These are phyloP conservation scores for Hirtodrosophila duncani DNA, from an alignment of 2,888 invertebrate species.

Conservation along the genomic window DNA sequence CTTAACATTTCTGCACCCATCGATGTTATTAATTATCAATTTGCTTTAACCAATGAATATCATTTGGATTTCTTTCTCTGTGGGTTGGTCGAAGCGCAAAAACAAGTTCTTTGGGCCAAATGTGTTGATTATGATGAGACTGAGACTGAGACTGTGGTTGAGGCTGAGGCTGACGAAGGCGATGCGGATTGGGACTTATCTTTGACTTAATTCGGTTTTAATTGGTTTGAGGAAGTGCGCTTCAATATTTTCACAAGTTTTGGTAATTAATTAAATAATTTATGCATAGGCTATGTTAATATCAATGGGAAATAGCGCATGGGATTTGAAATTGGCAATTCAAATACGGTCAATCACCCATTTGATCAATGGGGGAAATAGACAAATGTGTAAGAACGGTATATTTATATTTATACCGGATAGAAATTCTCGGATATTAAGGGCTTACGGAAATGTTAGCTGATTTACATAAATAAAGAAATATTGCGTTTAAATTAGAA, in stretches of 20 bases:
- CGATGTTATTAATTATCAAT: conserved; percentile 66
- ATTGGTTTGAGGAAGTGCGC: conserved; percentile 61
- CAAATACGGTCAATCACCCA: conserved; percentile 46
- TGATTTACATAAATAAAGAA: too few species aligned
- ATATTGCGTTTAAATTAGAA: too few species aligned
- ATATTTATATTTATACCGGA: too few species aligned
- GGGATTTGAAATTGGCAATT: conserved; percentile 7
- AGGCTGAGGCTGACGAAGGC: too few species aligned
- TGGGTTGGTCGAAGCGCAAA: conserved; percentile 16
- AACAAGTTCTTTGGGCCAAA: conserved; percentile 19
- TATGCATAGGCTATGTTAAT: conserved; percentile 36
- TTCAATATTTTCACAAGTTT: conserved; percentile 63
- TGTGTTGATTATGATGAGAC: conserved; percentile 13
- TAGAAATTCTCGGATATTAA: too few species aligned
- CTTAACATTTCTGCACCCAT: conserved; percentile 28
- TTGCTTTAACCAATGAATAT: conserved; percentile 53
- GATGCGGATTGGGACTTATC: not conserved
- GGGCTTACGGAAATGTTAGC: too few species aligned
- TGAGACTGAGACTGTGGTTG: not conserved
- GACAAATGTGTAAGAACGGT: too few species aligned
- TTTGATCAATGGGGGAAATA: too few species aligned
- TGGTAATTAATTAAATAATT: conserved; percentile 32
- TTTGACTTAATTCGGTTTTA: conserved; percentile 57
- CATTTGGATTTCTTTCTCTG: not conserved
- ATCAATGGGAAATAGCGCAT: conserved; percentile 42